Percentiles rank a stretch among this genome's conserved stretches.
Conservation (phyloP, 1,140 invertebrate species). For the Lysiphlebus fabarum region DNA sequence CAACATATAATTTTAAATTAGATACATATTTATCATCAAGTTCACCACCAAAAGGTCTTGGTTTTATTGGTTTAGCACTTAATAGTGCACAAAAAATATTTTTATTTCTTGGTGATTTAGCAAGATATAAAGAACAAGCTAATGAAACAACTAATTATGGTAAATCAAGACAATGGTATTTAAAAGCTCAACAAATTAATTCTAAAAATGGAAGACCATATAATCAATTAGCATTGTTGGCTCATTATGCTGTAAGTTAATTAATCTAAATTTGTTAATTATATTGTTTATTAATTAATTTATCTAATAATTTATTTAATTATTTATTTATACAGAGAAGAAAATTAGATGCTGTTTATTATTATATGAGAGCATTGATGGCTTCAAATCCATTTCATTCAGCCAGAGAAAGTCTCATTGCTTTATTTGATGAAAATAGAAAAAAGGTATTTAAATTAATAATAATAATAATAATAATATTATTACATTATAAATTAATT, state of each 20-base stretch:
- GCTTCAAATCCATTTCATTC: constrained; percentile 89
- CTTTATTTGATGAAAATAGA: constrained; percentile 88
- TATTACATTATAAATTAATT: constrained; percentile 9
- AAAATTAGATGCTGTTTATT: constrained; percentile 95
- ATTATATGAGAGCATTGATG: constrained; percentile 91
- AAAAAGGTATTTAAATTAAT: constrained; percentile 69
- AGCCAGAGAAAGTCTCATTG: constrained; percentile 81
- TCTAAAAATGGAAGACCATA: constrained; percentile 93
- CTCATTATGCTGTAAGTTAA: constrained; percentile 79
- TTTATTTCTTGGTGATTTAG: constrained; percentile 86
- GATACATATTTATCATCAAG: constrained; percentile 54
- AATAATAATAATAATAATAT: constrained; percentile 4
- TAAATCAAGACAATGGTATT: constrained; percentile 85
- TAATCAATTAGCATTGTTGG: constrained; percentile 90
- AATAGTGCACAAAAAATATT: constrained; percentile 84
- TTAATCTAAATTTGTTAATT: not conserved
- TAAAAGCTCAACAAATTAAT: constrained; percentile 89
- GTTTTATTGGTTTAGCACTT: constrained; percentile 71
- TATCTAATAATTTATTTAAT: constrained; percentile 18
- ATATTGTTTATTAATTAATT: not conserved
- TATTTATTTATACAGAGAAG: constrained; percentile 72
- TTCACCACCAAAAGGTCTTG: constrained; percentile 61
- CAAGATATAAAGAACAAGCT: constrained; percentile 82
- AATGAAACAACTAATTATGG: constrained; percentile 82
- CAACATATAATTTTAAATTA: constrained; percentile 71